Evolutionary conservation across 2,113 vertebrate species (phyloP).

Genomic region (Mastomys natalensis): DNA sequence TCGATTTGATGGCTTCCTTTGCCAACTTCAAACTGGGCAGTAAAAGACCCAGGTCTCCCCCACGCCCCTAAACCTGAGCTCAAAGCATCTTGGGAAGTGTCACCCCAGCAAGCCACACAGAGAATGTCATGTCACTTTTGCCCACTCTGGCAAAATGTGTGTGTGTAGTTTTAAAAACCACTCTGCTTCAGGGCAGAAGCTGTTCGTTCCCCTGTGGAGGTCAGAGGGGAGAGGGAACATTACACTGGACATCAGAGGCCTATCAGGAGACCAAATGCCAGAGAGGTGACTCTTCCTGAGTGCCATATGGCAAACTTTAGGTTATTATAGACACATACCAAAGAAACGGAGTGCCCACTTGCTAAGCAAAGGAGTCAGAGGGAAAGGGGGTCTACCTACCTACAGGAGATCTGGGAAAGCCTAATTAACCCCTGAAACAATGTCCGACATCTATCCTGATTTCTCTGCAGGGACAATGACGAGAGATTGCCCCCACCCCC

Average conservation of each 20-base stretch:
- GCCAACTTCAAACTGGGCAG: not conserved
- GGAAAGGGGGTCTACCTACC: not conserved
- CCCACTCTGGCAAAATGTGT: not conserved
- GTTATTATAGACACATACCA: not conserved
- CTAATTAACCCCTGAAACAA: not conserved
- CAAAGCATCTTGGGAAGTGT: not conserved
- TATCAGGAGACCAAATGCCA: not conserved
- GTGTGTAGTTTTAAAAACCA: conserved; percentile 10
- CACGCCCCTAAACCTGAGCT: not conserved
- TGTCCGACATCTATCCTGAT: not conserved
- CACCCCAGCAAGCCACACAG: not conserved
- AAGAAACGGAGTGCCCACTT: not conserved
- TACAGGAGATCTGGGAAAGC: not conserved
- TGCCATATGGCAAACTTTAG: not conserved
- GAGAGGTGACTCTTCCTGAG: not conserved
- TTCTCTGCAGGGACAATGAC: not conserved
- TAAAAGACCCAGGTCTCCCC: not conserved
- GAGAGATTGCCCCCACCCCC: not conserved
- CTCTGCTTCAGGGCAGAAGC: not conserved
- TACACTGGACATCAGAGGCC: conserved; percentile 8
- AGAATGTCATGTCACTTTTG: not conserved
- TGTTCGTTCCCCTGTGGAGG: not conserved
- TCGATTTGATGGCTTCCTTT: not conserved
- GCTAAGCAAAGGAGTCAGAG: not conserved
- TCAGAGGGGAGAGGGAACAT: not conserved